Evolutionary conservation across 2,113 vertebrate genomes (phyloP).

Genomic region (Oenanthe melanoleuca): DNA sequence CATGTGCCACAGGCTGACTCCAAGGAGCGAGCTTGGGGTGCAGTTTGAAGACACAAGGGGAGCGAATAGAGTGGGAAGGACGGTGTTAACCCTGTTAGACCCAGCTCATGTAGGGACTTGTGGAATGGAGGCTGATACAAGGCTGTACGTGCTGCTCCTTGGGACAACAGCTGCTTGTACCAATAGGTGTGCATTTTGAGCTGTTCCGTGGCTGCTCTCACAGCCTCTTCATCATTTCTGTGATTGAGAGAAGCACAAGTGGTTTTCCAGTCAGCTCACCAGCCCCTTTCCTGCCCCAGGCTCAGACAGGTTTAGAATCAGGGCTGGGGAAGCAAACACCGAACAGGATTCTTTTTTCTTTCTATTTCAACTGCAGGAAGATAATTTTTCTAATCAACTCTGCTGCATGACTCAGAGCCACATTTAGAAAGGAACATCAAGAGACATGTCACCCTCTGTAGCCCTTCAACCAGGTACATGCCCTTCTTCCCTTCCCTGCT

Average conservation of each 20-base stretch:
- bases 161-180: background rate
- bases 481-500: background rate
- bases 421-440: background rate
- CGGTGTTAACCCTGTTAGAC: background rate
- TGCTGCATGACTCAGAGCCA: background rate
- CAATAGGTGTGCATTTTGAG: background rate
- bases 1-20: background rate
- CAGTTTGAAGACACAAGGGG: background rate
- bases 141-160: background rate
- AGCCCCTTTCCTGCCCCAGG: background rate
- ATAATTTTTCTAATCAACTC: constrained; percentile 10
- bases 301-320: background rate
- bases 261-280: background rate
- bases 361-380: background rate
- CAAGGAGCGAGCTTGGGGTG: background rate
- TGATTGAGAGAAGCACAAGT: background rate
- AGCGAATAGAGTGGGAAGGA: rapidly evolving
- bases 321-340: background rate
- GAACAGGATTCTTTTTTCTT: background rate
- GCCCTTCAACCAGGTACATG: background rate
- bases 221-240: background rate
- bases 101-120: background rate
- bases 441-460: background rate
- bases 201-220: background rate
- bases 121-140: background rate